These are phyloP conservation scores for Drepanosiphum platanoidis DNA, from an alignment of 2,888 invertebrate genomes.

Conservation along the genomic window DNA sequence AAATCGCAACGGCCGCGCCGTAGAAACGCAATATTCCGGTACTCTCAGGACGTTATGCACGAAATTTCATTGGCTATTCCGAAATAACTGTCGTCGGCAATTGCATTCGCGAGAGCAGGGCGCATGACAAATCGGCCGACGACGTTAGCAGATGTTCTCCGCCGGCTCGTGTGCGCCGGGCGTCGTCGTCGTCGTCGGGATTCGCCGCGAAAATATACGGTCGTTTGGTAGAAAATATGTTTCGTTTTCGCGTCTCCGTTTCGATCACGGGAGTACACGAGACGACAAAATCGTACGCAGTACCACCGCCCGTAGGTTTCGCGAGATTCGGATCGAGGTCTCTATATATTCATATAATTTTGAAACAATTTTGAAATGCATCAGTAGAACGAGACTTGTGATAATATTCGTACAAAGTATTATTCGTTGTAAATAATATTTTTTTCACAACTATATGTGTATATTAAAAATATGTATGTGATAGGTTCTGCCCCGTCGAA, in stretches of 20 bases:
- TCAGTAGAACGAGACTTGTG: too few relatives aligned
- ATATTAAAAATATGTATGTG: too few relatives aligned
- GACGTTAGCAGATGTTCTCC: constrained; percentile 49
- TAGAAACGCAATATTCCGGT: constrained; percentile 50
- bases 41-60: constrained; percentile 53
- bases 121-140: constrained; percentile 44
- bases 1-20: constrained; percentile 55
- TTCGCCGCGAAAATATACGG: constrained; percentile 16
- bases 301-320: too few relatives aligned
- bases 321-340: too few relatives aligned
- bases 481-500: too few relatives aligned
- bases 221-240: background rate
- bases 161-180: background rate
- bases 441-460: too few relatives aligned
- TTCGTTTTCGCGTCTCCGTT: constrained; percentile 12
- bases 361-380: too few relatives aligned
- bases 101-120: constrained; percentile 9
- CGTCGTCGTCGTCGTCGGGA: constrained; percentile 1
- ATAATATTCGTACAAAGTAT: too few relatives aligned
- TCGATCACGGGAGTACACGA: background rate
- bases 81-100: constrained; percentile 55
- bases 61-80: constrained; percentile 54
- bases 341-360: too few relatives aligned
- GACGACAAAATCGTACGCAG: background rate
- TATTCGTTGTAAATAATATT: too few relatives aligned